Evolutionary conservation across 2,888 invertebrate genomes (phyloP).

Genomic region (Macrophya annulata): DNA sequence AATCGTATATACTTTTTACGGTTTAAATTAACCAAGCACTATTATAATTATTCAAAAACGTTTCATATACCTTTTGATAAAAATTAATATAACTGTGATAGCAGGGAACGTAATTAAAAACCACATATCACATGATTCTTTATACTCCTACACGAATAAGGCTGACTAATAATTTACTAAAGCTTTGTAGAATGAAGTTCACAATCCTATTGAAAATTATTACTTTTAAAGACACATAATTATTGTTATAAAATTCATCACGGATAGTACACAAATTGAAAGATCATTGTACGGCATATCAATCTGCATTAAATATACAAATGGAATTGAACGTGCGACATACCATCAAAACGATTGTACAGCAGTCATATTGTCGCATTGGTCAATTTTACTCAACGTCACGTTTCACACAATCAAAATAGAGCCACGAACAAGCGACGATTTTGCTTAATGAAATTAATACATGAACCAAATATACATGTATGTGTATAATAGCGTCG

Average conservation of each 20-base stretch:
- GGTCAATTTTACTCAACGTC: constrained; percentile 10
- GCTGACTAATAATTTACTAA: not conserved
- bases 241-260: not conserved
- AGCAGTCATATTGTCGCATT: not conserved
- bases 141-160: not conserved
- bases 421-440: not conserved
- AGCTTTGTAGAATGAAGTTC: not conserved
- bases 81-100: not conserved
- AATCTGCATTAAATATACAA: not conserved
- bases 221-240: not conserved
- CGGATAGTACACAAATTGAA: not conserved
- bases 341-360: not conserved
- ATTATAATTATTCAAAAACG: not conserved
- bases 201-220: not conserved
- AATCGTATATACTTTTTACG: not conserved
- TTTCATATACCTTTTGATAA: not conserved
- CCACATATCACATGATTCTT: not conserved
- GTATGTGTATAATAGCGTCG: not conserved
- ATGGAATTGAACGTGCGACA: not conserved
- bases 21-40: not conserved
- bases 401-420: constrained; percentile 5
- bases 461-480: too few relatives aligned
- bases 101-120: not conserved
- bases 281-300: not conserved
- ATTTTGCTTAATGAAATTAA: not conserved